These are phyloP conservation scores for Oncorhynchus gorbuscha DNA, from an alignment of 2,113 vertebrate genomes.

Conservation along the genomic window DNA sequence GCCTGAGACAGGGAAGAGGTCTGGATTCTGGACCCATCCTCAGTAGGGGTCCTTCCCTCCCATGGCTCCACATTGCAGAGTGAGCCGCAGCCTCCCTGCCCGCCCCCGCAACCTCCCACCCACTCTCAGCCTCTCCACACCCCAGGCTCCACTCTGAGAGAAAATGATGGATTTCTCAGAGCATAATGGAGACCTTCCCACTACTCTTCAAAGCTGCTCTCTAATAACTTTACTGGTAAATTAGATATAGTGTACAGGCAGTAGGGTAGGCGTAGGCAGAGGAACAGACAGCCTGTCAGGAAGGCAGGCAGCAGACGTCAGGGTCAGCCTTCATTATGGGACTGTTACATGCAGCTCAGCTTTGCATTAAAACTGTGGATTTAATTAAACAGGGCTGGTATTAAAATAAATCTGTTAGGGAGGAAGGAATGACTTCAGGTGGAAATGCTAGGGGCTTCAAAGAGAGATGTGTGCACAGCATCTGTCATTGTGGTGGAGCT, in stretches of 20 bases:
- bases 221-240: background rate
- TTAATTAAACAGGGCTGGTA: background rate
- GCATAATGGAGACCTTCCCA: background rate
- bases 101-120: background rate
- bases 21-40: background rate
- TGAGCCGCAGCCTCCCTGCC: background rate
- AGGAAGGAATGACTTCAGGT: background rate
- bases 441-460: background rate
- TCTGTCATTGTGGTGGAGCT: conserved; percentile 23
- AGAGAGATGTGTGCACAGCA: conserved; percentile 4
- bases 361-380: background rate
- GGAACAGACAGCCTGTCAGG: background rate
- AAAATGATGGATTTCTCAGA: background rate
- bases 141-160: background rate
- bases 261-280: background rate
- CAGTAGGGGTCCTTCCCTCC: background rate
- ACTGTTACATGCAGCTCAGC: background rate
- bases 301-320: background rate
- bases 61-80: background rate
- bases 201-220: background rate
- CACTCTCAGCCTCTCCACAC: background rate
- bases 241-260: background rate
- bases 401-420: background rate
- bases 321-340: background rate
- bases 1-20: background rate